Conservation (phyloP, 2,888 invertebrate genomes). For the Dicycla oo region DNA sequence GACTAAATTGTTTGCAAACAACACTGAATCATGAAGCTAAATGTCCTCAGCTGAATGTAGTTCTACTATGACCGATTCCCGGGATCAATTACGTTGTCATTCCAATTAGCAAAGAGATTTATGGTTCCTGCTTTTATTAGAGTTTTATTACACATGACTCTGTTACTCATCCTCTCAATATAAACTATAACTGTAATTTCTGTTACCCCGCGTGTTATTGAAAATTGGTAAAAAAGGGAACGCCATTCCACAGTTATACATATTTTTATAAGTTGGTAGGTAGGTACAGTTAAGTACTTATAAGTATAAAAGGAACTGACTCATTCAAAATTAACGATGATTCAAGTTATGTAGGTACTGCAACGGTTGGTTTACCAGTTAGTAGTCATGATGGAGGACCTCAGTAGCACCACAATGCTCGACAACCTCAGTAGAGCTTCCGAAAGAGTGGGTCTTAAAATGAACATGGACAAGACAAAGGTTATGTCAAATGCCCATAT, state of each 20-base stretch:
- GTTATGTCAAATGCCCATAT: no score
- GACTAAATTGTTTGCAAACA: neutral
- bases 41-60: neutral
- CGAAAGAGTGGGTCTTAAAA: no score
- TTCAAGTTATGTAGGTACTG: constrained; percentile 8
- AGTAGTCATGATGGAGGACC: no score
- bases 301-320: constrained; percentile 32
- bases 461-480: no score
- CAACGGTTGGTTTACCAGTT: no score
- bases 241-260: neutral
- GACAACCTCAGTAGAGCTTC: no score
- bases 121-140: constrained; percentile 3
- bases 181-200: neutral
- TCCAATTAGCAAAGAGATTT: constrained; percentile 25
- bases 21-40: constrained; percentile 34
- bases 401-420: no score
- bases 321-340: constrained; percentile 25
- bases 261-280: neutral
- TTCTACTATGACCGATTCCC: constrained; percentile 7
- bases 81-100: constrained; percentile 12
- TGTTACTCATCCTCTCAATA: constrained; percentile 2
- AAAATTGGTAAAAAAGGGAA: neutral
- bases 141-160: neutral
- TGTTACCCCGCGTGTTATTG: neutral
- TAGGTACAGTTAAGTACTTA: constrained; percentile 2